These are phyloP conservation scores for Bibio marci DNA, from an alignment of 2,888 invertebrate species.

Conservation along the genomic window DNA sequence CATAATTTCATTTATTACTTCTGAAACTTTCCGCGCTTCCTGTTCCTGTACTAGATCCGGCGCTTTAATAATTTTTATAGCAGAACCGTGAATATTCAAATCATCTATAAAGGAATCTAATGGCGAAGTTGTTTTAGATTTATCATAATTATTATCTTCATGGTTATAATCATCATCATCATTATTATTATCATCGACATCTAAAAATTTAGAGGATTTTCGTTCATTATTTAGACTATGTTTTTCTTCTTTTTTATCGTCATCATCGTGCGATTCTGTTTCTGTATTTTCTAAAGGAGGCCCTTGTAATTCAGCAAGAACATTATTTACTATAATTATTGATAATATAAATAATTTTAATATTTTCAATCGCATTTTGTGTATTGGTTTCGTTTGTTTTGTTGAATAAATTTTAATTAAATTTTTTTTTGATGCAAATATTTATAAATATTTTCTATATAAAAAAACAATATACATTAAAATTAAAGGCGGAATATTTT, in stretches of 20 bases:
- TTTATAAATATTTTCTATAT: too few species aligned
- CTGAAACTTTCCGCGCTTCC: conserved; percentile 1
- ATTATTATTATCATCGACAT: neutral
- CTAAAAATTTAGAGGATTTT: neutral
- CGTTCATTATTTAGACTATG: neutral
- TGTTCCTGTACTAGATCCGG: conserved; percentile 2
- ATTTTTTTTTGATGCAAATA: too few species aligned
- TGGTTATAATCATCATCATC: neutral
- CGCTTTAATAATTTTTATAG: conserved; percentile 4
- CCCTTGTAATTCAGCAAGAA: conserved; percentile 1
- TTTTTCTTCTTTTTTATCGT: conserved; percentile 1
- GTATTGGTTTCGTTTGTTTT: too few species aligned
- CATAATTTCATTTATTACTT: conserved; percentile 11
- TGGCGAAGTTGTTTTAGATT: neutral
- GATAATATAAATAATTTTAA: too few species aligned
- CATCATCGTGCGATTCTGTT: neutral
- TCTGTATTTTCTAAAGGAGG: neutral
- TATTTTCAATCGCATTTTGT: too few species aligned
- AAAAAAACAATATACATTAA: too few species aligned
- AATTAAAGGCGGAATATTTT: too few species aligned
- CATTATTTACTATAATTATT: too few species aligned
- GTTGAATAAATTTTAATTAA: too few species aligned
- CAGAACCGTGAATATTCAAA: neutral
- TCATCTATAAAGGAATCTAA: neutral
- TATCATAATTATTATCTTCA: neutral